phyloP scores from a whole-genome alignment of 2,113 vertebrate genomes.

The Zosterops pallidus region DNA sequence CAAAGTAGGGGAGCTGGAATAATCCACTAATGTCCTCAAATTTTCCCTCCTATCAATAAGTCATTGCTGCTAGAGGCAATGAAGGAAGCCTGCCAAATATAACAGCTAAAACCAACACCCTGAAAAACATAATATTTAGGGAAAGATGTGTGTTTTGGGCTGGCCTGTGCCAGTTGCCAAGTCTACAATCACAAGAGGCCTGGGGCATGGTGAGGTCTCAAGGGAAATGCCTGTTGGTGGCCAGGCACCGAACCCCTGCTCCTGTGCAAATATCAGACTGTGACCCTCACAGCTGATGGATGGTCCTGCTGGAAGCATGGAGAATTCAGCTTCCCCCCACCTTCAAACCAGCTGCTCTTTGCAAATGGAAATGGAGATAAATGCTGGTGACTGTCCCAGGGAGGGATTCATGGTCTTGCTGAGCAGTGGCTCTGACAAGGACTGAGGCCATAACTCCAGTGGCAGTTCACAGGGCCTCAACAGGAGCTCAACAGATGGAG shows the following conservation, averaged over 20 bases:
- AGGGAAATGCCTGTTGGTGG: neutral
- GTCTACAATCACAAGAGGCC: neutral
- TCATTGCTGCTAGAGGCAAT: neutral
- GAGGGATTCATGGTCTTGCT: neutral
- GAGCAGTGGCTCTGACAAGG: neutral
- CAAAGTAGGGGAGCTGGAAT: neutral
- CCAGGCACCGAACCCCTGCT: neutral
- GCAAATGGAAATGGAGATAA: neutral
- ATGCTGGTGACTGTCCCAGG: neutral
- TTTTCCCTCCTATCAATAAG: conserved; percentile 23
- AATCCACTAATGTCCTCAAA: neutral
- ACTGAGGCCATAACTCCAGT: neutral
- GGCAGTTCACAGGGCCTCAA: neutral
- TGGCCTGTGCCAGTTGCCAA: neutral
- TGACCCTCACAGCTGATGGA: neutral
- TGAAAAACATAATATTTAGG: conserved; percentile 37
- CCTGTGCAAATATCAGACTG: neutral
- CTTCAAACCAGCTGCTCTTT: neutral
- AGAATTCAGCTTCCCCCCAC: neutral
- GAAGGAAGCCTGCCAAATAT: conserved; percentile 28
- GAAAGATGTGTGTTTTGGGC: neutral
- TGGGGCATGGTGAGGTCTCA: neutral
- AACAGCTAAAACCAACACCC: conserved; percentile 40
- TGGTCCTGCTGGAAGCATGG: neutral
- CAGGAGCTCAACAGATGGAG: neutral